These are phyloP conservation scores for Esox lucius DNA, from an alignment of 2,797 vertebrate species.

Conservation along the genomic window DNA sequence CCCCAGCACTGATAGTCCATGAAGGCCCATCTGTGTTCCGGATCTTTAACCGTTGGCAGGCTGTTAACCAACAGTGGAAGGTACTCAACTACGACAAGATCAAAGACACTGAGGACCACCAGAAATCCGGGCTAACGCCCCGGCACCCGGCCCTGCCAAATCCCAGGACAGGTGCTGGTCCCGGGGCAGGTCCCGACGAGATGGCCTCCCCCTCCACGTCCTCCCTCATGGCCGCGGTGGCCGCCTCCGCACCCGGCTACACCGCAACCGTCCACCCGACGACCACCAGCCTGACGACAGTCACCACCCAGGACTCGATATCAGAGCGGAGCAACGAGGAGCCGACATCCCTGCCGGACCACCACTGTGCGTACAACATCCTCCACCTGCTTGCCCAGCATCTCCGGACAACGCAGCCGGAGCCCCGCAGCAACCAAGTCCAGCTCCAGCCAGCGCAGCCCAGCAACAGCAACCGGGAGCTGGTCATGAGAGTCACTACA, in stretches of 20 bases:
- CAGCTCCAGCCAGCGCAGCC: slow-evolving; percentile 62
- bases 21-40: slow-evolving; percentile 88
- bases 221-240: slow-evolving; percentile 67
- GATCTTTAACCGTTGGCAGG: slow-evolving; percentile 90
- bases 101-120: slow-evolving; percentile 85
- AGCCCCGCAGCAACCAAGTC: slow-evolving; percentile 9
- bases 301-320: slow-evolving; percentile 32
- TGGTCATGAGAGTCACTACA: slow-evolving; percentile 89
- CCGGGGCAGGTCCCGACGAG: slow-evolving; percentile 55
- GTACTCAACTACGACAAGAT: slow-evolving; percentile 89
- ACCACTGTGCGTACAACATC: slow-evolving; percentile 89
- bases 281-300: slow-evolving; percentile 19
- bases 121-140: slow-evolving; percentile 68
- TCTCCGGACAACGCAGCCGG: slow-evolving; percentile 16
- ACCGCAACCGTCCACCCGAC: slow-evolving; percentile 24
- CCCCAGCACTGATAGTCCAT: slow-evolving; percentile 83
- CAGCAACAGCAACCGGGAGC: slow-evolving; percentile 79
- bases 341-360: slow-evolving; percentile 43
- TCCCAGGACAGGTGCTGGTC: slow-evolving; percentile 12
- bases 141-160: slow-evolving; percentile 62
- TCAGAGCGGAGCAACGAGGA: slow-evolving; percentile 63
- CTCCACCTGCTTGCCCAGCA: slow-evolving; percentile 85
- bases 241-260: slow-evolving; percentile 62
- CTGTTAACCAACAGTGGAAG: slow-evolving; percentile 92
- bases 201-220: slow-evolving; percentile 75